phyloP scores from a whole-genome alignment of 2,113 vertebrate genomes.

The Oceanodroma tethys region DNA sequence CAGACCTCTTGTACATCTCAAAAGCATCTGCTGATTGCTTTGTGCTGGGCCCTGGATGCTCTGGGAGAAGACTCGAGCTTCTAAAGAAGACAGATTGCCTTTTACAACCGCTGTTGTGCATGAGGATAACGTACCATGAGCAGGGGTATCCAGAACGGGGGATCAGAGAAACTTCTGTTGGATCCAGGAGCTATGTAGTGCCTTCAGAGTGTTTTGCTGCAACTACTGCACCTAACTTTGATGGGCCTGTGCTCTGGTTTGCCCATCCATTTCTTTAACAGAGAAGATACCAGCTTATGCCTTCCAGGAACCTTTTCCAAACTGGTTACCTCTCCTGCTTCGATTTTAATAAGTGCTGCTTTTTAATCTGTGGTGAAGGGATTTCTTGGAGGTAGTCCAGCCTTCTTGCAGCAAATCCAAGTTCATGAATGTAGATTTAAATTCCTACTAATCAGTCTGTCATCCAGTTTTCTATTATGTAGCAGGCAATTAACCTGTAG shows the following conservation, averaged over 20 bases:
- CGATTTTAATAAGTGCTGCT: not conserved
- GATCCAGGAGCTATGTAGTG: not conserved
- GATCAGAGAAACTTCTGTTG: not conserved
- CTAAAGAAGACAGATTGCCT: not conserved
- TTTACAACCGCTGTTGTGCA: rapidly evolving
- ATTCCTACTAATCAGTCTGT: not conserved
- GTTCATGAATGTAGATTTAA: not conserved
- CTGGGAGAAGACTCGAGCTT: not conserved
- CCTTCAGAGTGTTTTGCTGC: not conserved
- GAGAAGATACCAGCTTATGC: not conserved
- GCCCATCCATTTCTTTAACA: not conserved
- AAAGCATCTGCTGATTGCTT: not conserved
- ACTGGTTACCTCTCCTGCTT: not conserved
- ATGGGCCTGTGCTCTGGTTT: not conserved
- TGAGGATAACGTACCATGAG: not conserved
- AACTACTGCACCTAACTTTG: rapidly evolving
- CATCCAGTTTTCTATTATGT: not conserved
- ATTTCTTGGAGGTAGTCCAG: constrained; percentile 5
- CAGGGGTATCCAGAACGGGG: not conserved
- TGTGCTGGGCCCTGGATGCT: not conserved
- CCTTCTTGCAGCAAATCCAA: not conserved
- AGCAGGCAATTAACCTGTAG: not conserved
- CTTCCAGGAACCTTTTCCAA: not conserved
- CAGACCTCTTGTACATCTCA: not conserved
- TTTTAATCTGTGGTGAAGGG: not conserved